Base-by-base conservation (phyloP, 2,113 vertebrate genomes). In the Pontoporia blainvillei region DNA sequence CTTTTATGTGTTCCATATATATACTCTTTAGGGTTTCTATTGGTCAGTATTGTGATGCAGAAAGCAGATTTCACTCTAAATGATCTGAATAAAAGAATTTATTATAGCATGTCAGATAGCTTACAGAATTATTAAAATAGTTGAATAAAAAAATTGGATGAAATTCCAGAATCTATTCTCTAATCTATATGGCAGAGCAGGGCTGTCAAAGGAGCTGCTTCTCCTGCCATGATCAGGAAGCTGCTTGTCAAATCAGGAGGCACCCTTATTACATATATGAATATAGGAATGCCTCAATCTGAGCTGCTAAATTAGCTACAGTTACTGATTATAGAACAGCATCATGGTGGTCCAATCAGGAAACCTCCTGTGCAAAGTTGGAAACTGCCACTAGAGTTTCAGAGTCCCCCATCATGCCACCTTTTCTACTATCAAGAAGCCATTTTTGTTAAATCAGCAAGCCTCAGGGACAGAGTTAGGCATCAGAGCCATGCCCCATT, bases 251-350 rank as follows among this genome's bases (percentile, higher is more conserved):
- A 84, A 73, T 54, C 4, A 66, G 36, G 29, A 81, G 41, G 10
- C 23, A 34, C n/a, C 12, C 27, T 49, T 46, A 52, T 5, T 41
- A 64, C 15, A 4, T 2, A 59, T 29, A 1, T 31, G 18, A 71
- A 59, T 12, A 9, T 31, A 67, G 9, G 41, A 41, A 1, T 4
- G 0, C 3, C 18, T 85, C n/a, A 23, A 0, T 61, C 52, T n/a
- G 49, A 93, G 3, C 34, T 17, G 31, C 31, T 44, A n/a, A 52
- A 2, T 54, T 69, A 29, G 29, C 29, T 57, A 54, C 9, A 39
- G 17, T 75, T 54, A 52, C 15, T 20, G 41, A 4, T 90, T 54
- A 20, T 9, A 3, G 27, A 62, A 39, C 17, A 69, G 13, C 0
- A 23, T 59, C 52, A 2, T 8, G 75, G 8, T 29, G 20, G 17